Conservation (phyloP, 2,888 invertebrate species). For the Scaptomyza caliginosa region DNA sequence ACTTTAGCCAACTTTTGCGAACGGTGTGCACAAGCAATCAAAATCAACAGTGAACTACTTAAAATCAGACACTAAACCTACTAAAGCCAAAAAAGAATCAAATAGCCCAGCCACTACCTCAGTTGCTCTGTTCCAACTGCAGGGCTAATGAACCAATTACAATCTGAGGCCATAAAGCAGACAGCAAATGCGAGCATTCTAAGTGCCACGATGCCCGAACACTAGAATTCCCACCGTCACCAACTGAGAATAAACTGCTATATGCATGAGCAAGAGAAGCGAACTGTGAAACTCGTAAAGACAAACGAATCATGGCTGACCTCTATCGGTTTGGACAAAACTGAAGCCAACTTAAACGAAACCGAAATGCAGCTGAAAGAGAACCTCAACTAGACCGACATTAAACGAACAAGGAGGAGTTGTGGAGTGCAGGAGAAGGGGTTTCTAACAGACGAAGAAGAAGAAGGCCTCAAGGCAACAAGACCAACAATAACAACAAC, state of each 20-base stretch:
- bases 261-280: slow-evolving; percentile 38
- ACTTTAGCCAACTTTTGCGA: slow-evolving; percentile 33
- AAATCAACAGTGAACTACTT: slow-evolving; percentile 56
- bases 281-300: slow-evolving; percentile 36
- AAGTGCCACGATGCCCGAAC: slow-evolving; percentile 43
- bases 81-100: slow-evolving; percentile 42
- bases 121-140: slow-evolving; percentile 47
- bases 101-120: slow-evolving; percentile 60
- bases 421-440: slow-evolving; percentile 14
- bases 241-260: slow-evolving; percentile 31
- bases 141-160: slow-evolving; percentile 79
- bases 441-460: slow-evolving; percentile 26
- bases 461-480: slow-evolving; percentile 44
- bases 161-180: slow-evolving; percentile 68
- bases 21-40: slow-evolving; percentile 33
- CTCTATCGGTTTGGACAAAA: slow-evolving; percentile 59
- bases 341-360: slow-evolving; percentile 67
- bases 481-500: slow-evolving; percentile 16
- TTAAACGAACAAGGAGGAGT: slow-evolving; percentile 63
- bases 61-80: slow-evolving; percentile 45
- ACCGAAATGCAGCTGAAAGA: slow-evolving; percentile 66
- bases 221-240: slow-evolving; percentile 73
- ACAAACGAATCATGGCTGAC: slow-evolving; percentile 69
- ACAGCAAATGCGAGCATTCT: slow-evolving; percentile 61
- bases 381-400: slow-evolving; percentile 71